Evolutionary conservation across 1,140 invertebrate genomes (phyloP).

Genomic region (Drosophila auraria): DNA sequence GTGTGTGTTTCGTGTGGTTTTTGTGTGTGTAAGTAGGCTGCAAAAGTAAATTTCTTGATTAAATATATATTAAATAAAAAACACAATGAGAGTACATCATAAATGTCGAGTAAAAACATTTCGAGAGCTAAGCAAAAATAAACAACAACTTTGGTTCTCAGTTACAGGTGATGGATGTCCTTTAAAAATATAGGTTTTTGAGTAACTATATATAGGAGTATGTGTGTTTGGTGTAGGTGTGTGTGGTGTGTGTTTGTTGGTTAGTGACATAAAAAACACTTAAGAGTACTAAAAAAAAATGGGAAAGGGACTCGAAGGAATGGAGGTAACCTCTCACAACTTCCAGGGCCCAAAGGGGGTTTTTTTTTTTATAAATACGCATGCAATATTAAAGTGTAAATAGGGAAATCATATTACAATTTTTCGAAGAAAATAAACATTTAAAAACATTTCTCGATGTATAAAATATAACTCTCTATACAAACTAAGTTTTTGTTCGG

Average conservation of each 20-base stretch:
- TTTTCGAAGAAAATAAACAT: slow-evolving; percentile 4
- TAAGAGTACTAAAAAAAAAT: slow-evolving; percentile 17
- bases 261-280: slow-evolving; percentile 56
- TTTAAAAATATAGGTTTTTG: slow-evolving; percentile 27
- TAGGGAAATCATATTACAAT: slow-evolving; percentile 43
- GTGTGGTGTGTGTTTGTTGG: slow-evolving; percentile 23
- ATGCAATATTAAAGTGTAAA: slow-evolving; percentile 56
- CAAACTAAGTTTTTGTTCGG: slow-evolving; percentile 58
- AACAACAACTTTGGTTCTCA: slow-evolving; percentile 36
- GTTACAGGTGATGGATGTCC: slow-evolving; percentile 40
- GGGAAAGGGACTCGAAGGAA: slow-evolving; percentile 10
- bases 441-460: slow-evolving; percentile 19
- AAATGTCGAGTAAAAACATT: slow-evolving; percentile 36
- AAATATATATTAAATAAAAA: slow-evolving; percentile 60
- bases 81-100: slow-evolving; percentile 48
- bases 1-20: slow-evolving; percentile 28
- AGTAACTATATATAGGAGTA: slow-evolving; percentile 29
- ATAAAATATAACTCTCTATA: slow-evolving; percentile 71
- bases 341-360: not conserved
- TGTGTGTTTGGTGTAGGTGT: not conserved
- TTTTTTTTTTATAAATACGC: slow-evolving; percentile 60
- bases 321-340: not conserved
- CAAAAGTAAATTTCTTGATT: slow-evolving; percentile 61
- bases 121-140: slow-evolving; percentile 46
- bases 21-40: slow-evolving; percentile 63